A percentile compares a stretch with the other conserved stretches of the same genome.
These are phyloP conservation scores for Cricetomys ansorgei DNA, from an alignment of 2,113 vertebrate genomes.

Conservation along the genomic window DNA sequence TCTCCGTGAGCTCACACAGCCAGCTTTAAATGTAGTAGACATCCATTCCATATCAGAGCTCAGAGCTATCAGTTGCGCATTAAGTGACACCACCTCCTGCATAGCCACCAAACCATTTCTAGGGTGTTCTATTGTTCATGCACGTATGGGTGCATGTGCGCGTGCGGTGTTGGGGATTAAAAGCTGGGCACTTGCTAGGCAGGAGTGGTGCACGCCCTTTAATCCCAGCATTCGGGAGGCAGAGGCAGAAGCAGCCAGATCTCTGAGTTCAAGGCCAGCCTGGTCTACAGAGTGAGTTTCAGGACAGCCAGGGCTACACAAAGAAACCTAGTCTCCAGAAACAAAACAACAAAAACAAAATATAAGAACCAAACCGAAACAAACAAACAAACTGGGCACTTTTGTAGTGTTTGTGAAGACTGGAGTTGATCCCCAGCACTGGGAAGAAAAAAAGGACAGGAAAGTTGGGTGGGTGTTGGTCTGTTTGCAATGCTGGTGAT, in stretches of 20 bases:
- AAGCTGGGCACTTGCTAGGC: neutral
- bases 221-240: neutral
- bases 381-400: neutral
- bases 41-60: neutral
- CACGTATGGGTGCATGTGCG: neutral
- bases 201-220: neutral
- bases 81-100: neutral
- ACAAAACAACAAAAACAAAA: neutral
- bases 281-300: neutral
- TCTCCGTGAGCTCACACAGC: too few species aligned
- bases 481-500: neutral
- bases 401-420: neutral
- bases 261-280: neutral
- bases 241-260: neutral
- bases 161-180: neutral
- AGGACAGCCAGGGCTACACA: neutral
- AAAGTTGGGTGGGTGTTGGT: neutral
- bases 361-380: too few species aligned
- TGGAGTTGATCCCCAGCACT: neutral
- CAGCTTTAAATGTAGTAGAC: neutral
- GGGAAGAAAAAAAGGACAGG: neutral
- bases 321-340: neutral
- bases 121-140: neutral
- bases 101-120: neutral
- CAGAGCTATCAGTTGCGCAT: neutral